Percentiles rank a stretch among this genome's conserved stretches.
These are phyloP conservation scores for Metalampra italica DNA, from an alignment of 2,888 invertebrate genomes.

Conservation along the genomic window DNA sequence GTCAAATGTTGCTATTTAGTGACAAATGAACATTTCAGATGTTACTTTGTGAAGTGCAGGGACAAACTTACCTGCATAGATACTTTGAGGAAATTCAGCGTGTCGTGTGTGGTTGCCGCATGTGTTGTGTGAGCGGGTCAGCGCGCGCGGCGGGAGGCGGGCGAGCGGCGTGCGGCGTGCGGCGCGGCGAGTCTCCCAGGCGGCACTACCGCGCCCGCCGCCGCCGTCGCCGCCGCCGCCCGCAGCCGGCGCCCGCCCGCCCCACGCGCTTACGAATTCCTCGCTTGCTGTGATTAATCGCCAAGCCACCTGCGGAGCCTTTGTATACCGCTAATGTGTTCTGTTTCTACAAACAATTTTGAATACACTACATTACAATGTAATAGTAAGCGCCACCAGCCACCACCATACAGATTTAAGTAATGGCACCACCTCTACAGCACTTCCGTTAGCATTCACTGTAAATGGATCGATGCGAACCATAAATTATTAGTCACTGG, in stretches of 20 bases:
- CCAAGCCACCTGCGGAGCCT: slow-evolving; percentile 75
- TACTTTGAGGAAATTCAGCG: slow-evolving; percentile 10
- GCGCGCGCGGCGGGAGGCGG: slow-evolving; percentile 15
- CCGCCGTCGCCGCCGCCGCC: slow-evolving; percentile 32
- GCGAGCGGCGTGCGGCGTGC: slow-evolving; percentile 52
- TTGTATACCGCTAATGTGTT: slow-evolving; percentile 55
- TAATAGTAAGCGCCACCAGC: slow-evolving; percentile 21
- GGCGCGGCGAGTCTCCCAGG: slow-evolving; percentile 51
- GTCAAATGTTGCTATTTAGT: neutral
- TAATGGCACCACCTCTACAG: neutral
- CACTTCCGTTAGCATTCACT: neutral
- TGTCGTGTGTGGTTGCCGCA: slow-evolving; percentile 13
- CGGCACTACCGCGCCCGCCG: slow-evolving; percentile 66
- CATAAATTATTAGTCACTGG: neutral
- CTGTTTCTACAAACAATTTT: slow-evolving; percentile 49
- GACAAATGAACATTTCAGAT: neutral
- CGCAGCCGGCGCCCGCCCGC: slow-evolving; percentile 31
- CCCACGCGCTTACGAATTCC: slow-evolving; percentile 39
- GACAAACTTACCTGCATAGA: slow-evolving; percentile 7
- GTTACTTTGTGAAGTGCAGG: neutral
- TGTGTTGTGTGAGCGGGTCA: slow-evolving; percentile 14
- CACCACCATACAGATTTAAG: neutral
- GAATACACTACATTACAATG: slow-evolving; percentile 28
- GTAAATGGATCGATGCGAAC: neutral
- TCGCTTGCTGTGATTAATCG: slow-evolving; percentile 70